Conservation (phyloP, 2,113 vertebrate genomes). For the Accipiter virgatus region DNA sequence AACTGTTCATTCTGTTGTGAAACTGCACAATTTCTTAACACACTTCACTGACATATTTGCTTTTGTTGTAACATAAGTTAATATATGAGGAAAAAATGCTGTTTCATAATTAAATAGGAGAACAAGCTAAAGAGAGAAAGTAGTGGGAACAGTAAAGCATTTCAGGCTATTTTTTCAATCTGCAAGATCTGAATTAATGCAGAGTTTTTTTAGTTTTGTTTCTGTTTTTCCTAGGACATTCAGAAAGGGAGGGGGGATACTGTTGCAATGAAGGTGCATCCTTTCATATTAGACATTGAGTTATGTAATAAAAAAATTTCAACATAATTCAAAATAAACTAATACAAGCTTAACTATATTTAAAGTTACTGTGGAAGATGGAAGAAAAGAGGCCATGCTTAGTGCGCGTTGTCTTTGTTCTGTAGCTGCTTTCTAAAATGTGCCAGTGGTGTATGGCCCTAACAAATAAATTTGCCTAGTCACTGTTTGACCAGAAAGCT, state of each 20-base stretch:
- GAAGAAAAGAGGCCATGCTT: neutral
- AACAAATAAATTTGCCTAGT: neutral
- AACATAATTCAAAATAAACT: neutral
- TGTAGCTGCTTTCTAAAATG: neutral
- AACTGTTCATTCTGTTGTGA: neutral
- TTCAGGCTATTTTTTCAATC: neutral
- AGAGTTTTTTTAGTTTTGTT: neutral
- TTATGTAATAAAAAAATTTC: neutral
- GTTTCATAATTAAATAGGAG: neutral
- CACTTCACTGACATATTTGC: neutral
- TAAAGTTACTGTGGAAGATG: neutral
- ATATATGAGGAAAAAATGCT: neutral
- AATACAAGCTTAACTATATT: neutral
- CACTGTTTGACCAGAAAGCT: neutral
- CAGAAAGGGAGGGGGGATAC: neutral
- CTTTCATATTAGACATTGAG: neutral
- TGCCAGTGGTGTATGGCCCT: neutral
- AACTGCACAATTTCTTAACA: neutral
- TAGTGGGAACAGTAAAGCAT: neutral
- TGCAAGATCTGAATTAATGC: neutral
- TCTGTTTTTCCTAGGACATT: neutral
- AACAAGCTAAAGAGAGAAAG: neutral
- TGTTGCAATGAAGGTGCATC: neutral
- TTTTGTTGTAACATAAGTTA: neutral
- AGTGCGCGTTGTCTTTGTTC: accelerated